Percentiles rank a stretch among this genome's conserved stretches.
Evolutionary conservation across 2,113 vertebrate genomes (phyloP).

Genomic region (Oreochromis spilurus): DNA sequence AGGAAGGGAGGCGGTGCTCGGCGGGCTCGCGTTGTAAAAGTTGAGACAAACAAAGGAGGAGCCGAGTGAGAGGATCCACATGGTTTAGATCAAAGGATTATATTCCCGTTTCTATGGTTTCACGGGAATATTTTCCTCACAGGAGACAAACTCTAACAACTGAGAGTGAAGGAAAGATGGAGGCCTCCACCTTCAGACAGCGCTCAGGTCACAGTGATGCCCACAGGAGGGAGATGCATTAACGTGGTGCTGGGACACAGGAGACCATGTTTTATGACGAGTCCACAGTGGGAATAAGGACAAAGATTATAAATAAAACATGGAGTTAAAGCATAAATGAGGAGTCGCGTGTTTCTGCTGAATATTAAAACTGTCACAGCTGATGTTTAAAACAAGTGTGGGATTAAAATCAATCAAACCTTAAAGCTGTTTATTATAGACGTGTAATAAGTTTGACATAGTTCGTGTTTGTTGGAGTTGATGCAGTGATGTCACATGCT

Average conservation of each 20-base stretch:
- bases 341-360: not conserved
- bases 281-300: not conserved
- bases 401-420: not conserved
- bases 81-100: not conserved
- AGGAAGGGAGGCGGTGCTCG: not conserved
- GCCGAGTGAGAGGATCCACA: not conserved
- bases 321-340: accelerated
- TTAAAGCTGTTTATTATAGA: accelerated
- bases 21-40: not conserved
- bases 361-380: not conserved
- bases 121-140: not conserved
- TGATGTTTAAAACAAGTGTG: not conserved
- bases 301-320: accelerated
- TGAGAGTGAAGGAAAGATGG: not conserved
- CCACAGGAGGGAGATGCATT: accelerated
- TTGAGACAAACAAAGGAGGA: not conserved
- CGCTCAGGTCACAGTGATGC: not conserved
- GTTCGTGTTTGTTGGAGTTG: no score
- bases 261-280: not conserved
- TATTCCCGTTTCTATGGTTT: not conserved
- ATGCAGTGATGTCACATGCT: no score
- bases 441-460: not conserved
- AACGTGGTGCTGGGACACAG: not conserved
- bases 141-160: not conserved
- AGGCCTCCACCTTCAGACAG: not conserved